phyloP scores from a whole-genome alignment of 23 tunicate genomes.

The Corella eumyota region DNA sequence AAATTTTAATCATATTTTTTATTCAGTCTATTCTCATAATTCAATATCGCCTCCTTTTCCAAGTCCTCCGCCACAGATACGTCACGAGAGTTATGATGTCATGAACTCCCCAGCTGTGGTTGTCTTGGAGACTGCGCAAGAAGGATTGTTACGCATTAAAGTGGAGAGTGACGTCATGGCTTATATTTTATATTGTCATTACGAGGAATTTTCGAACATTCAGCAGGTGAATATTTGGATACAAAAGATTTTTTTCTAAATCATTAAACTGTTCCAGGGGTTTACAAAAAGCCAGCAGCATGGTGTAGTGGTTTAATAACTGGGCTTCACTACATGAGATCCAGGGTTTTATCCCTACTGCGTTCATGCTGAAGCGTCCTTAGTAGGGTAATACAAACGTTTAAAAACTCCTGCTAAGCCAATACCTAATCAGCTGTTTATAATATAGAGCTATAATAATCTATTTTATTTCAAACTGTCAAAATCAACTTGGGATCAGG shows the following conservation, averaged over 20 bases:
- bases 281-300: too few relatives aligned
- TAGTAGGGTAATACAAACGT: too few relatives aligned
- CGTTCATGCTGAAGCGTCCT: too few relatives aligned
- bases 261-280: neutral
- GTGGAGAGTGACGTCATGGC: conserved; percentile 85
- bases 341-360: too few relatives aligned
- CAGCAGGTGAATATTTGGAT: conserved; percentile 42
- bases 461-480: too few relatives aligned
- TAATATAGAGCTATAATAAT: too few relatives aligned
- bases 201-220: conserved; percentile 45
- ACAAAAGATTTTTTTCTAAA: neutral
- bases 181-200: conserved; percentile 70
- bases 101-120: conserved; percentile 28
- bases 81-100: neutral
- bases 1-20: too few relatives aligned
- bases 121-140: conserved; percentile 38
- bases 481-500: too few relatives aligned
- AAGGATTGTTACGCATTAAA: conserved; percentile 47
- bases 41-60: conserved; percentile 26
- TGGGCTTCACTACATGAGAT: too few relatives aligned
- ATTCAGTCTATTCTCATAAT: too few relatives aligned
- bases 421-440: too few relatives aligned
- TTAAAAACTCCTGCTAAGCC: too few relatives aligned
- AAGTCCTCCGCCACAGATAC: conserved; percentile 4
- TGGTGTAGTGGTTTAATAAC: neutral